Evolutionary conservation across 2,888 invertebrate genomes (phyloP), one percentile per base, ranked within the genome.

Genomic region (Cataglyphis albicans): DNA sequence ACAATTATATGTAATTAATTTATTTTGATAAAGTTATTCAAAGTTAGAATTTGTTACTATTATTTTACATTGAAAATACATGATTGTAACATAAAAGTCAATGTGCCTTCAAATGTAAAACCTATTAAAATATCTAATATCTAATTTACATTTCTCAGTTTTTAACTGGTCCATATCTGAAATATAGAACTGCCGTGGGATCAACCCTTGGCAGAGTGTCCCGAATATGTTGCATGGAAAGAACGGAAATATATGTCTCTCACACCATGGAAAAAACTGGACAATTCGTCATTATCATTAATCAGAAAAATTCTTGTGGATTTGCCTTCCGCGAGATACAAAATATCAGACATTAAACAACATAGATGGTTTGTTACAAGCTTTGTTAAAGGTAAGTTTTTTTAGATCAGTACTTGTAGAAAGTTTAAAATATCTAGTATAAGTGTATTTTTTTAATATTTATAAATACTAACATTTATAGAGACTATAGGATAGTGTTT

Each of bases 181-280:
- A 91, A 91, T 94, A 25, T 95, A 98, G 99, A 99, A 95, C 95
- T 99, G 91, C 99, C 99, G 64, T 99, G 99, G 99, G 98, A 98
- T 95, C 97, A 97, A 93, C 98, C 99, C 7, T 95, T 96, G 83
- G 93, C 94, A 68, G 95, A 95, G 32, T 98, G 97, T 93, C 92
- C 95, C 84, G 98, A 98, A 92, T 99, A 96, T 95, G 95, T 95
- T 67, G 96, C 96, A 84, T 99, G 98, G 98, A 96, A 96, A 91
- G 96, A 96, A 52, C 96, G 97, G 89, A 95, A 95, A 86, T 97
- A 97, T 94, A 96, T 96, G 89, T 95, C 96, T 59, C 95, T 95
- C 73, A 96, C 96, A 10, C 98, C 98, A 0, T 98, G 98, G 98
- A 96, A 96, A 88, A 98, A 98, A 95, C 95, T 98, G 90, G 97